A percentile compares a stretch with the other conserved stretches of the same genome.
Evolutionary conservation across 2,888 invertebrate species (phyloP).

Genomic region (Scaptomyza reducta): DNA sequence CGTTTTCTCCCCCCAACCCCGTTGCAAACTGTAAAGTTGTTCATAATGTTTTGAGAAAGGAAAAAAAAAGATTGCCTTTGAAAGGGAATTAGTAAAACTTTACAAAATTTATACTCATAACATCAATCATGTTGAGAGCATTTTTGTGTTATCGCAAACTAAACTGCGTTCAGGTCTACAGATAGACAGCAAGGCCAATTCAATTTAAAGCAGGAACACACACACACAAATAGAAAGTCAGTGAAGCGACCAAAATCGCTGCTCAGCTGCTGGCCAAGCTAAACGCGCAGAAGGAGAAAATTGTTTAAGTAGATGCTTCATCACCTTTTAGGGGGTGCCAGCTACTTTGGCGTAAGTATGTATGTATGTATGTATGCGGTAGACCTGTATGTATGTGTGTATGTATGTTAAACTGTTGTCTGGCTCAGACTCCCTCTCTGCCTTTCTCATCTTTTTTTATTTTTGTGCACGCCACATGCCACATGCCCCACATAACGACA

Average conservation of each 20-base stretch:
- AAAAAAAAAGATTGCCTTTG: neutral
- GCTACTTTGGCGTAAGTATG: constrained; percentile 9
- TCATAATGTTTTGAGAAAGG: neutral
- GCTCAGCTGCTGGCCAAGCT: constrained; percentile 24
- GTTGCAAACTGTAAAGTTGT: neutral
- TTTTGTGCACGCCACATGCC: constrained; percentile 24
- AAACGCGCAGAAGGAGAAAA: constrained; percentile 9
- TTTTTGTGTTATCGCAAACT: neutral
- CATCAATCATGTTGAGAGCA: neutral
- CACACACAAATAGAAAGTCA: constrained; percentile 11
- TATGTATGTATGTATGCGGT: neutral
- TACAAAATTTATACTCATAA: neutral
- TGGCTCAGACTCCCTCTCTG: neutral
- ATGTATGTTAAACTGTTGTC: constrained; percentile 26
- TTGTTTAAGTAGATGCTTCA: constrained; percentile 40
- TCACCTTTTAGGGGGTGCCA: constrained; percentile 34
- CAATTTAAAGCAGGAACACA: neutral
- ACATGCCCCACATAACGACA: constrained; percentile 44
- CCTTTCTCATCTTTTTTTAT: neutral
- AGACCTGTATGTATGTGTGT: constrained; percentile 16
- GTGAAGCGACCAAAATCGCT: constrained; percentile 22
- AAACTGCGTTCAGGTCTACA: neutral
- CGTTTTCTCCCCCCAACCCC: neutral
- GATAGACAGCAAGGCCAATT: neutral
- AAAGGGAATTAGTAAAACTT: neutral